Conservation (phyloP, 1,140 invertebrate genomes). For the Bombus pascuorum region DNA sequence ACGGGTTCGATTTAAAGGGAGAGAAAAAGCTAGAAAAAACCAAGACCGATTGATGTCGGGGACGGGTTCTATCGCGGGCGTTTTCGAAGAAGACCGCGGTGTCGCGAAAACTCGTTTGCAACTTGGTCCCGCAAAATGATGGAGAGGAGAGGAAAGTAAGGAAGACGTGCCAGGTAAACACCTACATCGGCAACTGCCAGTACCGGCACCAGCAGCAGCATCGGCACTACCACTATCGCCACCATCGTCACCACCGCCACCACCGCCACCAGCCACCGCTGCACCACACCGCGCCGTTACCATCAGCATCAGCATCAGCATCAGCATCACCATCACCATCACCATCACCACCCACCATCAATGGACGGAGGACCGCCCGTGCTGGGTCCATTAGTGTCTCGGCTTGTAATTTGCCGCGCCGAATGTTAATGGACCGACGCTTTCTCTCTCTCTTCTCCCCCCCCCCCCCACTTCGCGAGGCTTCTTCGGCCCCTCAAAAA, state of each 20-base stretch:
- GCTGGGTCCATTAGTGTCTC: constrained; percentile 77
- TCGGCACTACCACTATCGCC: constrained; percentile 49
- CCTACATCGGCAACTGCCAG: constrained; percentile 46
- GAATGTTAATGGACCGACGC: constrained; percentile 80
- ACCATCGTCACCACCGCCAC: constrained; percentile 58
- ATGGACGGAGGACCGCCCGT: constrained; percentile 65
- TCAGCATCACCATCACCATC: constrained; percentile 48
- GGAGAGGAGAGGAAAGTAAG: constrained; percentile 6
- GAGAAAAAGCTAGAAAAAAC: too few species aligned
- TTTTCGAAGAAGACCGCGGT: constrained; percentile 10
- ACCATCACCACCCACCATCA: constrained; percentile 69
- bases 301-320: constrained; percentile 62
- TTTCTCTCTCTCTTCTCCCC: constrained; percentile 19
- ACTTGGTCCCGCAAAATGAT: constrained; percentile 37
- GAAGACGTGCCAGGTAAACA: background rate
- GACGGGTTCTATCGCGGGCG: background rate
- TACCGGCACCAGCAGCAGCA: constrained; percentile 21
- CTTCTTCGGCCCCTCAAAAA: constrained; percentile 28
- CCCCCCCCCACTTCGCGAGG: background rate
- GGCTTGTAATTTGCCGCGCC: constrained; percentile 82
- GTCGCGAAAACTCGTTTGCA: constrained; percentile 59
- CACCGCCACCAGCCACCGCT: constrained; percentile 54
- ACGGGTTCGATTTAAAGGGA: too few species aligned
- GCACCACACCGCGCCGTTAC: background rate
- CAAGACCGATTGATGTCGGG: too few species aligned